Evolutionary conservation across 2,113 vertebrate genomes (phyloP).

Genomic region (Spermophilus dauricus): DNA sequence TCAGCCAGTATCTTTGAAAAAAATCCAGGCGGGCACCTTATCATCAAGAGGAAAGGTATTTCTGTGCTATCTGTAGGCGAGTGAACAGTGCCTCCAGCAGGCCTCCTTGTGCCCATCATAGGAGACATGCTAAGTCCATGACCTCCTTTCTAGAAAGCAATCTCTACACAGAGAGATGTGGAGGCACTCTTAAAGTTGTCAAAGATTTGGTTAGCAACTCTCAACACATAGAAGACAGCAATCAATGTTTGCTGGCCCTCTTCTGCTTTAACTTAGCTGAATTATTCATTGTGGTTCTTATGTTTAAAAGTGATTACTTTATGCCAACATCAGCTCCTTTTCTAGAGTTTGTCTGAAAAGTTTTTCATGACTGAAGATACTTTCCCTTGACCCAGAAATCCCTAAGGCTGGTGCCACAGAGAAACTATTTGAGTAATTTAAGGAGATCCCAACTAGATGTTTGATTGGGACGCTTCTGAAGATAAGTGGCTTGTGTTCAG

Average conservation of each 20-base stretch:
- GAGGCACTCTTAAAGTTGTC: neutral
- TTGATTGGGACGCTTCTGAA: neutral
- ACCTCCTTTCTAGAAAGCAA: neutral
- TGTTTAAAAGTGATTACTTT: neutral
- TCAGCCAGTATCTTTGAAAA: neutral
- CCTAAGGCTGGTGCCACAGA: neutral
- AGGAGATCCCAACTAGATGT: accelerated
- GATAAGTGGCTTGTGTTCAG: no score
- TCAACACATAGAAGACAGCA: neutral
- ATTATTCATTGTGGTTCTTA: neutral
- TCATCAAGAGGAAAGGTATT: neutral
- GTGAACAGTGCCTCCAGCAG: neutral
- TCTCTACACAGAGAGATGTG: neutral
- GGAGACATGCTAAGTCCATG: neutral
- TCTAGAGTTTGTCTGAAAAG: neutral
- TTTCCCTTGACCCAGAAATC: neutral
- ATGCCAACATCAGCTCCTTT: neutral
- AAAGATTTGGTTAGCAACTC: neutral
- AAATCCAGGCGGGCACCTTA: no score
- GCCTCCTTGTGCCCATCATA: neutral
- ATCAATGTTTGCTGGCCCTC: no score
- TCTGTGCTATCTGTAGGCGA: neutral
- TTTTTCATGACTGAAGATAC: neutral
- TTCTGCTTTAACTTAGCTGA: neutral
- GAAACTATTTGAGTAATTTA: accelerated